Base-by-base conservation (phyloP, 2,113 vertebrate species). In the Ochotona princeps region DNA sequence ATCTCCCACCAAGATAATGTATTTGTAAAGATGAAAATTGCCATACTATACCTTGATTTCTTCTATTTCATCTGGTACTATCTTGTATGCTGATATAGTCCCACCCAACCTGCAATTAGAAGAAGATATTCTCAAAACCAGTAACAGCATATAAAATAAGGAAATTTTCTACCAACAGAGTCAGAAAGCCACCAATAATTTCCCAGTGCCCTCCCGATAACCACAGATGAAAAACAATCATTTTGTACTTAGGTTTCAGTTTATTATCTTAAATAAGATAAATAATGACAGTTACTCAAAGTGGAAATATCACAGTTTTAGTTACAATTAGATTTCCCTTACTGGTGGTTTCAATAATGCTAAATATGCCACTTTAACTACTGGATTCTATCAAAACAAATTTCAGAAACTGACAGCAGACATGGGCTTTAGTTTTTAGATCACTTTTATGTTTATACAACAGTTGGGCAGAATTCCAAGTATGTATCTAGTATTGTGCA, bases 51-150 rank as follows among this genome's bases (percentile, higher is more conserved):
- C 99, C 99, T 99, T 99, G 95, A 99, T 99, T 98, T 99, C 99
- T 97, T 99, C 99, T 96, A 99, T 98, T 98, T 99, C 99, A 8
- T 99, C 99, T 87, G 99, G 99, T 95, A 99, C 99, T 97, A 99
- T 99, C 98, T 99, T 99, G 98, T 99, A 99, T 92, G 99, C 99
- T 86, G 99, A 98, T 98, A 99, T 98, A 98, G 99, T 99, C 95
- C 99, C 99, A 97, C 99, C 99, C 98, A 99, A 98, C 98, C 99
- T 99, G 98, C 97, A 98, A 98, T 97, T 32, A 97, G 54, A 87
- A 98, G 82, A 98, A 97, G 96, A 97, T 61, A 75, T 76, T 96
- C 76, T 98, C 92, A 98, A 96, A 97, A 98, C 78, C 32, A 88
- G 17, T 26, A 97, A 89, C 1, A 94, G 20, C 73, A 10, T 86